A percentile compares a stretch with the other conserved stretches of the same genome.
Conservation (phyloP, 2,888 invertebrate species). For the Coelinius sp. region DNA sequence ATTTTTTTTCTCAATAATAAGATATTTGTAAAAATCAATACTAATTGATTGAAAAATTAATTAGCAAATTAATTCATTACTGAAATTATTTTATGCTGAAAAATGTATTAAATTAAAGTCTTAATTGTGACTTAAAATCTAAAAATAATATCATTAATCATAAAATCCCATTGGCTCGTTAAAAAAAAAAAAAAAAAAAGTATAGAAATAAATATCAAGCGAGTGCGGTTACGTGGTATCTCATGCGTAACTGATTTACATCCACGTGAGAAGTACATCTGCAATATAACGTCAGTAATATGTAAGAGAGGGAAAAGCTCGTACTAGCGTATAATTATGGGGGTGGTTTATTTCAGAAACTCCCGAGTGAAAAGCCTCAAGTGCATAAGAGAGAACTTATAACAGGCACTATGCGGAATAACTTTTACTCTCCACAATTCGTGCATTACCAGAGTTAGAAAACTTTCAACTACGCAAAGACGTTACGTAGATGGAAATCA, state of each 20-base stretch:
- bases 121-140: neutral
- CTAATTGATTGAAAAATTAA: neutral
- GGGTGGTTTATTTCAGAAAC: constrained; percentile 35
- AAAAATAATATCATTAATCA: neutral
- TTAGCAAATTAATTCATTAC: neutral
- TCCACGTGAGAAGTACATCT: constrained; percentile 14
- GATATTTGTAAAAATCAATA: neutral
- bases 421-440: constrained; percentile 46
- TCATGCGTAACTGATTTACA: constrained; percentile 1
- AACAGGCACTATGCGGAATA: constrained; percentile 31
- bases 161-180: neutral
- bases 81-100: neutral
- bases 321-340: constrained; percentile 32
- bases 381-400: constrained; percentile 14
- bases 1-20: neutral
- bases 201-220: no score
- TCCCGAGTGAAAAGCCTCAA: constrained; percentile 7
- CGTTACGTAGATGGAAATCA: neutral
- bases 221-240: no score
- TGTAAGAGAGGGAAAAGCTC: constrained; percentile 22
- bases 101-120: neutral
- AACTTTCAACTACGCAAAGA: constrained; percentile 41
- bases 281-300: constrained; percentile 2
- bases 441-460: constrained; percentile 44
- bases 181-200: neutral